Evolutionary conservation across 2,888 invertebrate genomes (phyloP).

Genomic region (Nymphalis urticae): DNA sequence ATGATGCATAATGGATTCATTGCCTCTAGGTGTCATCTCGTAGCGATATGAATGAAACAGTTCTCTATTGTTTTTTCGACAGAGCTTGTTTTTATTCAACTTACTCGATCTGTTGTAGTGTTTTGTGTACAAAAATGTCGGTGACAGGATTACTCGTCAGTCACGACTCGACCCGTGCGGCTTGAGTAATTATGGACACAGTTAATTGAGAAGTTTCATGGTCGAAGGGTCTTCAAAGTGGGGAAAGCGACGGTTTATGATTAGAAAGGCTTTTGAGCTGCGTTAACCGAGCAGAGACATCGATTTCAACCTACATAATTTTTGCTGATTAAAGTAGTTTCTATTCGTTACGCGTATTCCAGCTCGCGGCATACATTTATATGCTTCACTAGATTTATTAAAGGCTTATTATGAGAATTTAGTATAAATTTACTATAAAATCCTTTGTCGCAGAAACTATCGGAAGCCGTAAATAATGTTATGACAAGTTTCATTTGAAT

Average conservation of each 20-base stretch:
- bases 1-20: conserved; percentile 64
- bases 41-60: conserved; percentile 36
- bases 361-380: not conserved
- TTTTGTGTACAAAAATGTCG: conserved; percentile 40
- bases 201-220: conserved; percentile 60
- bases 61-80: conserved; percentile 31
- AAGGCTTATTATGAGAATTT: conserved; percentile 1
- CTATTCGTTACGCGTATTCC: conserved; percentile 20
- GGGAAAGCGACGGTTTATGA: conserved; percentile 42
- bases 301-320: conserved; percentile 33
- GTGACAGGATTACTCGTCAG: conserved; percentile 47
- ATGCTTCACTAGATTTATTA: not conserved
- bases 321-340: conserved; percentile 27
- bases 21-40: conserved; percentile 59
- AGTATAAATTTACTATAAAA: not conserved
- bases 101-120: conserved; percentile 31
- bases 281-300: conserved; percentile 23
- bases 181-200: conserved; percentile 51
- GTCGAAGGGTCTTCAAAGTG: conserved; percentile 40
- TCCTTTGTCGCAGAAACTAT: not conserved
- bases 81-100: conserved; percentile 41
- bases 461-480: conserved; percentile 22
- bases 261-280: conserved; percentile 37
- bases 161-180: conserved; percentile 50
- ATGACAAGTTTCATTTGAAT: conserved; percentile 31